Evolutionary conservation across 2,113 vertebrate species (phyloP).

Genomic region (Perca schrenkii): DNA sequence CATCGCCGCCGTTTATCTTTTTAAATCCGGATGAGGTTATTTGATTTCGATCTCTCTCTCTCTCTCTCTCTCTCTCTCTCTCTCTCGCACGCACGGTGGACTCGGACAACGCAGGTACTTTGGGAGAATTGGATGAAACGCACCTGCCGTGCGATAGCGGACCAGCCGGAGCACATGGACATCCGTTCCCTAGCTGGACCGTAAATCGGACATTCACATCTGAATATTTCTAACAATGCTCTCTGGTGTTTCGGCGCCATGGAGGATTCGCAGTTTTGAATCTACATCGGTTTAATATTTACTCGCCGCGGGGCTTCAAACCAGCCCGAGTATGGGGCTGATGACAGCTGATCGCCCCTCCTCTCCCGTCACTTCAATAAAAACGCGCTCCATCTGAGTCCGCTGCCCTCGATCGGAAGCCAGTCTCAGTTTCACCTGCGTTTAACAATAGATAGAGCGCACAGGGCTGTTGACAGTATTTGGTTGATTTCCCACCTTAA

Average conservation of each 20-base stretch:
- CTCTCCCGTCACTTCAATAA: conserved; percentile 70
- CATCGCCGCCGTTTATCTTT: conserved; percentile 9
- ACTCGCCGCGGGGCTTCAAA: conserved; percentile 35
- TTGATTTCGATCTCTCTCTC: background rate
- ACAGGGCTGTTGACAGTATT: conserved; percentile 38
- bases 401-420: conserved; percentile 25
- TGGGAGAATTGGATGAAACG: conserved; percentile 45
- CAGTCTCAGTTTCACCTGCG: conserved; percentile 45
- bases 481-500: conserved; percentile 19
- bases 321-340: conserved; percentile 42
- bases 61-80: background rate
- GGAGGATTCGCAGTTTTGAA: conserved; percentile 37
- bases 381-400: conserved; percentile 67
- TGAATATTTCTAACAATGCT: background rate
- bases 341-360: conserved; percentile 79
- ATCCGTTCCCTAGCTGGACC: conserved; percentile 10
- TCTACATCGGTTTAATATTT: conserved; percentile 16
- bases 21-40: conserved; percentile 6
- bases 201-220: conserved; percentile 11
- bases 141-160: conserved; percentile 65
- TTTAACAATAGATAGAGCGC: conserved; percentile 64
- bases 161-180: conserved; percentile 60
- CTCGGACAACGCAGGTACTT: conserved; percentile 52
- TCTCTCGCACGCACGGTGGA: conserved; percentile 16
- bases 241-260: background rate